These are phyloP conservation scores for Allochrocebus solatus DNA, from an alignment of 2,797 vertebrate genomes.

Conservation along the genomic window DNA sequence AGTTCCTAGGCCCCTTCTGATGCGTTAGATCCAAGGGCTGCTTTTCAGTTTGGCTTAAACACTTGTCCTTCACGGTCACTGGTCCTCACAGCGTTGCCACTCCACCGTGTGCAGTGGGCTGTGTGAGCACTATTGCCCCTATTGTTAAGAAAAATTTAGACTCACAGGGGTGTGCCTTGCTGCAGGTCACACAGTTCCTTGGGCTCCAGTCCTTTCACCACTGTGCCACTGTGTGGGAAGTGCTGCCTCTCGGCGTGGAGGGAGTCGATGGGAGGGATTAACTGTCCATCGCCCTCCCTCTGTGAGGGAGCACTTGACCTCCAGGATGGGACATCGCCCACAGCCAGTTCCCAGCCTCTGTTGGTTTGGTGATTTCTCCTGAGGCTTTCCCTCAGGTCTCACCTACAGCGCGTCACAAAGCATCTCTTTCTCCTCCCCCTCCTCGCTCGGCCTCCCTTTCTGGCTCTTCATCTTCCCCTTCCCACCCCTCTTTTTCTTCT, in stretches of 20 bases:
- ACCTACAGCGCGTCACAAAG: accelerated
- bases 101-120: neutral
- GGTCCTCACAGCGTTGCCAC: accelerated
- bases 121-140: accelerated
- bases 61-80: neutral
- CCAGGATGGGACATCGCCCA: accelerated
- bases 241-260: neutral
- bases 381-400: neutral
- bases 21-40: accelerated
- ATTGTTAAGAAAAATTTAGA: neutral
- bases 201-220: neutral
- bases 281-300: neutral
- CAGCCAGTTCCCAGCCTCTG: neutral
- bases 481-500: too few species aligned
- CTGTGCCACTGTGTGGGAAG: neutral
- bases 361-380: neutral
- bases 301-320: neutral
- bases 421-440: too few species aligned
- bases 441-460: too few species aligned
- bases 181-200: neutral
- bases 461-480: too few species aligned
- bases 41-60: neutral
- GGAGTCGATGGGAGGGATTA: neutral
- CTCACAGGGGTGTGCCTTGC: neutral
- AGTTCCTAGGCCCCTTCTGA: neutral